Base-by-base conservation (phyloP, 2,113 vertebrate species). In the Chionomys nivalis region DNA sequence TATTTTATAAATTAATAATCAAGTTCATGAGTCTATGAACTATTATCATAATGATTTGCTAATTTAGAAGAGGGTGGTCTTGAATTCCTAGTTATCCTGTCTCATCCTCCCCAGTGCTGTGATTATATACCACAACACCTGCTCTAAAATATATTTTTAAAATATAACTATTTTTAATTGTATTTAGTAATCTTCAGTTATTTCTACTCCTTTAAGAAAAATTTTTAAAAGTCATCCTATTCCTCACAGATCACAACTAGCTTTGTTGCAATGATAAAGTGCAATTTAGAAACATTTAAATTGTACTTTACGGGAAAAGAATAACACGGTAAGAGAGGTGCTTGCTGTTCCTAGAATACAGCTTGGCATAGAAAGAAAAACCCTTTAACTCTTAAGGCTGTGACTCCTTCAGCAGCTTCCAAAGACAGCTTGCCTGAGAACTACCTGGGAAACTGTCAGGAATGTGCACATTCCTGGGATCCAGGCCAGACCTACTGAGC, bases 391-490 rank as follows among this genome's bases (percentile, higher is more conserved):
- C 39, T 72, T 93, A 70, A 83, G 70, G 79, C n/a, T 91, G 36
- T 19, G 65, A 87, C 93, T 95, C 68, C 68, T 61, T 87, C 33
- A 77, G 58, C 42, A 76, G 28, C 55, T 79, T 92, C 44, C 90
- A 63, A 96, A 77, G 52, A 92, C 39, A 7, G 24, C n/a, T 78
- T 92, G 33, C 42, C 72, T 90, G 33, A 92, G 58, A 96, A 92
- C 93, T 87, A 90, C 72, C 86, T 97, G 91, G 42, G 88, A 89
- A 90, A 55, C 61, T 93, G 49, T 70, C 91, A 94, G 86, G 94
- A 96, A 83, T 92, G 61, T 65, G 12, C 42, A 36, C 66, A 68
- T 91, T 86, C 87, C 90, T 92, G 81, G 93, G 79, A 79, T 88
- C 44, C 42, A 10, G 36, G 87, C 63, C 87, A 97, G 39, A 44